Conservation (phyloP, 2,113 vertebrate genomes). For the Microtus montanus region DNA sequence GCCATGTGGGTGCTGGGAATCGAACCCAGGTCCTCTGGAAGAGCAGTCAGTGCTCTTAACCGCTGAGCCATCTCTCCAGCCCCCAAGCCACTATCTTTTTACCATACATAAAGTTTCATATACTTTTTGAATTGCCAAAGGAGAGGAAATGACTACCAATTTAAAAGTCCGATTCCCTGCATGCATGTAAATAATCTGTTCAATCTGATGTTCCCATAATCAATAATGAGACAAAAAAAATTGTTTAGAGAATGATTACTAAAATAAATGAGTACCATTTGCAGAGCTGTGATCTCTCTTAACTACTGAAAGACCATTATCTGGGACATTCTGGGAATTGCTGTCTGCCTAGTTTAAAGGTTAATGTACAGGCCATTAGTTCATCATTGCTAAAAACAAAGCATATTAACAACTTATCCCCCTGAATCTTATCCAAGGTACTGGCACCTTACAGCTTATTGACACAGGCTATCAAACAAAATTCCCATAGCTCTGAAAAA, state of each 20-base stretch:
- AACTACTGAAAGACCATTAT: not conserved
- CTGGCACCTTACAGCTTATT: slow-evolving; percentile 39
- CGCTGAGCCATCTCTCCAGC: too few species aligned
- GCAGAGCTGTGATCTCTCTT: not conserved
- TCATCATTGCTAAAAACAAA: slow-evolving; percentile 40
- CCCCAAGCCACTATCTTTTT: not conserved
- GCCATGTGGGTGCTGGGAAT: too few species aligned
- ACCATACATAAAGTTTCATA: not conserved
- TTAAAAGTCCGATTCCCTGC: not conserved
- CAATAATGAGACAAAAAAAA: not conserved
- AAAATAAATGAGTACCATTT: not conserved
- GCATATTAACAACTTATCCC: not conserved
- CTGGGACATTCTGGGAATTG: slow-evolving; percentile 1
- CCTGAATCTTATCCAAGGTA: slow-evolving; percentile 21
- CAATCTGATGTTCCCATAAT: not conserved
- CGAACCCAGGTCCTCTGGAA: too few species aligned
- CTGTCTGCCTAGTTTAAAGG: not conserved
- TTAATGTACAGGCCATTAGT: not conserved
- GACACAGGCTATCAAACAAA: slow-evolving; percentile 5
- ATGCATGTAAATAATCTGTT: not conserved
- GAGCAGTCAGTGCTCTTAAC: too few species aligned
- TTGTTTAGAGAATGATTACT: not conserved
- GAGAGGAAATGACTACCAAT: not conserved
- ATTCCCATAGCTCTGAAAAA: slow-evolving; percentile 46
- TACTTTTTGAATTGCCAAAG: not conserved